Conservation (phyloP, 2,797 vertebrate genomes). For the Falco concolor region DNA sequence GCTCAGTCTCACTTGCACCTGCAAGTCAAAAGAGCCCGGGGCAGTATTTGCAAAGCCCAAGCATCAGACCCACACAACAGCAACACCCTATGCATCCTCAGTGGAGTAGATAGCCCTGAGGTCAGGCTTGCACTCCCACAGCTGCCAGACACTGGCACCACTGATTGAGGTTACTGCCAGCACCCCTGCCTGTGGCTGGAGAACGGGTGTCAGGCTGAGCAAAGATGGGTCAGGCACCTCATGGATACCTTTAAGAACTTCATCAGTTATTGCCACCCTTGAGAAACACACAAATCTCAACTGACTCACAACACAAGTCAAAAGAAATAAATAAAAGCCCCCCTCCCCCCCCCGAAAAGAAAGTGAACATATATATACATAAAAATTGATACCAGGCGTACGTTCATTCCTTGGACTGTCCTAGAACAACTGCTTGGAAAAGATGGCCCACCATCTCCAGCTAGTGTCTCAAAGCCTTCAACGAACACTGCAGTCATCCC, state of each 20-base stretch:
- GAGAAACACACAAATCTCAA: background rate
- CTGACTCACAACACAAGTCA: background rate
- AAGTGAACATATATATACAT: fast-evolving
- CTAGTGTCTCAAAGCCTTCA: background rate
- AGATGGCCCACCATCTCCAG: background rate
- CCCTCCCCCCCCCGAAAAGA: fast-evolving
- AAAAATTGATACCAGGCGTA: background rate
- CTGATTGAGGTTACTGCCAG: background rate
- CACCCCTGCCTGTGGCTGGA: background rate
- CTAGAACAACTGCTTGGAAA: background rate
- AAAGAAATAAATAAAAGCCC: background rate
- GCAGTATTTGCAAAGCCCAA: background rate
- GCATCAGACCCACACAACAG: background rate
- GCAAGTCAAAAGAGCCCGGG: background rate
- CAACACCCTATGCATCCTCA: background rate
- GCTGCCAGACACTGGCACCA: fast-evolving
- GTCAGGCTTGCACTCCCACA: background rate
- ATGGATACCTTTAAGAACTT: background rate
- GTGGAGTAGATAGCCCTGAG: background rate
- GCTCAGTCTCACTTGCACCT: background rate
- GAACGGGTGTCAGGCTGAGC: background rate
- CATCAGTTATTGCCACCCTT: background rate
- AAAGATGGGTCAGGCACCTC: background rate
- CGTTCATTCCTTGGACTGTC: background rate
- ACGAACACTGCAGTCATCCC: background rate